Base-by-base conservation (phyloP, 2,113 vertebrate species). In the Australoheros scitulus region DNA sequence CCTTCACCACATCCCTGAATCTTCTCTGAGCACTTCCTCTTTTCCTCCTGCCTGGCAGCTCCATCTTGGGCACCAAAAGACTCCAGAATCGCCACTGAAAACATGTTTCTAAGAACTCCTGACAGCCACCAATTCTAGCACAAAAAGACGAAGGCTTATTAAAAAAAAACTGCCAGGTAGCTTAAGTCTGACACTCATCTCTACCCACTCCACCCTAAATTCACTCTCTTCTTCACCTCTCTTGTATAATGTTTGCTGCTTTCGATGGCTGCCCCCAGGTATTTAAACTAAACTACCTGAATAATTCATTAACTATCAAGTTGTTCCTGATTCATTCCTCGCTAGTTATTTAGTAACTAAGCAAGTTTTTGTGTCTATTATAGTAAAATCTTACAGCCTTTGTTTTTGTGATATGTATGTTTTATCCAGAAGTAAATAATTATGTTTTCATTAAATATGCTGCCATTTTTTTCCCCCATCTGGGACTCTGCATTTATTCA, bases 341-440 rank as follows among this genome's bases (percentile, higher is more conserved):
- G 20, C 68, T 34, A 55, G 11, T 72, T 55, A 26, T 56, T 56
- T n/a, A 56, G 20, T 72, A 55, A 55, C 47, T 0, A 34, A 72
- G 11, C 68, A 72, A 72, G 26, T 34, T 72, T 72, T 50, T 52
- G 24, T 52, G 43, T 26, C 24, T 15, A 20, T 29, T 70, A 70
- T 70, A 50, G 3, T 70, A 70, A 70, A 70, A 29, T 50, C 65
- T 29, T 70, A 50, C 22, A 61, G 38, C 52, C 55, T 20, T 74
- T 81, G 64, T 17, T 52, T 52, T 72, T 0, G 68, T 55, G 18
- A n/a, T 52, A 9, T 34, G 6, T 26, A 22, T 11, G 52, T 82
- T 77, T 60, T 18, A 47, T 38, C 61, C 22, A 50, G 47, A 81
- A 11, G 59, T 80, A 70, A 29, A 20, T 72, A 11, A 79, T 76